Evolutionary conservation across 1,140 invertebrate genomes (phyloP).

Genomic region (Propsilocerus akamusi): DNA sequence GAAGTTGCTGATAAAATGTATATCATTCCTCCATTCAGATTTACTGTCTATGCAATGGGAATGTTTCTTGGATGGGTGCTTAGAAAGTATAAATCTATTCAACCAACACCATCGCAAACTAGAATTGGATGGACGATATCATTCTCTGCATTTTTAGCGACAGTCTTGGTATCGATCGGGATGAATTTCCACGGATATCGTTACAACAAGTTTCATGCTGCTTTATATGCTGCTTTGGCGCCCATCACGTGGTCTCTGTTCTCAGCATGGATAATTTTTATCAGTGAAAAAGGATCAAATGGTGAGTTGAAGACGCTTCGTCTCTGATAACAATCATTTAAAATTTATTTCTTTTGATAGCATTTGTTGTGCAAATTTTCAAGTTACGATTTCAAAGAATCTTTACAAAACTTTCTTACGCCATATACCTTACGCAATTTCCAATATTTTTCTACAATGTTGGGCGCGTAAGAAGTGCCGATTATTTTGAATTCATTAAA

Average conservation of each 20-base stretch:
- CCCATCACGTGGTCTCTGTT: conserved; percentile 49
- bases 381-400: conserved; percentile 12
- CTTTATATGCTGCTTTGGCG: conserved; percentile 48
- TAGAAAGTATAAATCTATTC: conserved; percentile 16
- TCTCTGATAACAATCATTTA: not conserved
- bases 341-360: conserved; percentile 7
- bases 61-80: conserved; percentile 33
- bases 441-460: conserved; percentile 48
- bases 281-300: conserved; percentile 28
- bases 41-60: conserved; percentile 41
- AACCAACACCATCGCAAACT: conserved; percentile 21
- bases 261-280: conserved; percentile 39
- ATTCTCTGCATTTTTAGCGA: conserved; percentile 28
- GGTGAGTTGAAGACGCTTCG: conserved; percentile 15
- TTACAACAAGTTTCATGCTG: conserved; percentile 41
- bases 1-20: conserved; percentile 33
- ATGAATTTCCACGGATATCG: conserved; percentile 45
- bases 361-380: conserved; percentile 11
- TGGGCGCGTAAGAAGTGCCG: conserved; percentile 30
- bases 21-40: conserved; percentile 34
- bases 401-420: conserved; percentile 39
- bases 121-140: conserved; percentile 32
- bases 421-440: conserved; percentile 46
- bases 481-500: conserved; percentile 31
- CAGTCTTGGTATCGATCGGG: conserved; percentile 38